Evolutionary conservation across 2,797 vertebrate genomes (phyloP).

Genomic region (Caiman crocodilus): DNA sequence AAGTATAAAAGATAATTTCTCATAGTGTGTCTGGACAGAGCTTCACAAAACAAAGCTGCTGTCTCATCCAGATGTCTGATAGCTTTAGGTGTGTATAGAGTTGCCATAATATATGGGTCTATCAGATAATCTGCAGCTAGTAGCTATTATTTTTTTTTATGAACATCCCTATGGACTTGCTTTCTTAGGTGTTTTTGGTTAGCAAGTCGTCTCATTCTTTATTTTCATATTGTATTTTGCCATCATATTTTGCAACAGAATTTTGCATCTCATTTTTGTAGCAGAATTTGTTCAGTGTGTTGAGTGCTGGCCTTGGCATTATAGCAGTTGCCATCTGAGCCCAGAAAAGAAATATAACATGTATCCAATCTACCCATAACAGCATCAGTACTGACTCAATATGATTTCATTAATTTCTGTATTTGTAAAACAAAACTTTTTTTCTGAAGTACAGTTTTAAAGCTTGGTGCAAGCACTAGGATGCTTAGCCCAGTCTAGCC

Average conservation of each 20-base stretch:
- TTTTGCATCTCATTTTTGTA: background rate
- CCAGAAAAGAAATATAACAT: background rate
- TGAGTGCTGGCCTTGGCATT: background rate
- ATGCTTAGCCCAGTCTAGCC: background rate
- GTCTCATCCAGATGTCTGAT: background rate
- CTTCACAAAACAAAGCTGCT: background rate
- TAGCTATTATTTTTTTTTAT: no score
- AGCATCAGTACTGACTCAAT: background rate
- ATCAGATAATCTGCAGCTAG: no score
- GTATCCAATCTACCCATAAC: background rate
- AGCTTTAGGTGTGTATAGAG: background rate
- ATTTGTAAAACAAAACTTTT: background rate
- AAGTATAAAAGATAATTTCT: background rate
- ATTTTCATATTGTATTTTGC: background rate
- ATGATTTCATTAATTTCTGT: accelerated
- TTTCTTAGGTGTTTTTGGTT: background rate
- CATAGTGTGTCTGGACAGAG: background rate
- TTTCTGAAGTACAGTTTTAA: background rate
- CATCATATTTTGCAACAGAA: background rate
- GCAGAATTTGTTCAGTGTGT: background rate
- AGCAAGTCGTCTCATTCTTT: background rate
- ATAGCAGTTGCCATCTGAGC: background rate
- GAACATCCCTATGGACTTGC: background rate
- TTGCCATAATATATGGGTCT: background rate
- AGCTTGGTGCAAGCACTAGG: background rate